Evolutionary conservation across 2,113 vertebrate genomes (phyloP).

Genomic region (Dendrocopos noguchii): DNA sequence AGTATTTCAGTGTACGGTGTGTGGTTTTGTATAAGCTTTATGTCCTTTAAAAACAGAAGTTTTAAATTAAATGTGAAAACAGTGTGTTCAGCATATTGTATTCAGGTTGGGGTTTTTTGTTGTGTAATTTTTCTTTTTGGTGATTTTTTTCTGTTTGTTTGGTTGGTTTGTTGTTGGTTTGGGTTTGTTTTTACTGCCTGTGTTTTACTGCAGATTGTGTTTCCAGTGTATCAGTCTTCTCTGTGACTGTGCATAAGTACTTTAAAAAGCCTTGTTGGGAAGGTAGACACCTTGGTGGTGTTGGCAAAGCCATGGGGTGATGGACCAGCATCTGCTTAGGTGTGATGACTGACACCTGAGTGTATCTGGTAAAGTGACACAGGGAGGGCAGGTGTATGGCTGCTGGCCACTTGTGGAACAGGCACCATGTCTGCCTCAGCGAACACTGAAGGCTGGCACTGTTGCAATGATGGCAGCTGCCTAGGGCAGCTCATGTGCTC

Average conservation of each 20-base stretch:
- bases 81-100: neutral
- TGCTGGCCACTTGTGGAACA: neutral
- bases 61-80: neutral
- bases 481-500: neutral
- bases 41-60: neutral
- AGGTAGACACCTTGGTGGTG: neutral
- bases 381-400: neutral
- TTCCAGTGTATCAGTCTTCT: neutral
- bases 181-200: neutral
- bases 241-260: neutral
- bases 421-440: neutral
- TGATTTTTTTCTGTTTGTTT: neutral
- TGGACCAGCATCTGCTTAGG: neutral
- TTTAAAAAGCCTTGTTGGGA: rapidly evolving
- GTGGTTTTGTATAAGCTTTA: neutral
- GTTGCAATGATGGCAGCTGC: neutral
- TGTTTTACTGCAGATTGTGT: neutral
- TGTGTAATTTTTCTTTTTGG: no score
- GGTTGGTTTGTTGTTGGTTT: neutral
- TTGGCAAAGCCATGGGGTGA: neutral
- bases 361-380: rapidly evolving
- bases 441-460: neutral
- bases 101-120: neutral
- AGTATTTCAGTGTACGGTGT: neutral
- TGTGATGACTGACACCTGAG: rapidly evolving